Percentiles rank a stretch among this genome's conserved stretches.
These are phyloP conservation scores for Myripristis jacobus DNA, from an alignment of 2,797 vertebrate species.

Conservation along the genomic window DNA sequence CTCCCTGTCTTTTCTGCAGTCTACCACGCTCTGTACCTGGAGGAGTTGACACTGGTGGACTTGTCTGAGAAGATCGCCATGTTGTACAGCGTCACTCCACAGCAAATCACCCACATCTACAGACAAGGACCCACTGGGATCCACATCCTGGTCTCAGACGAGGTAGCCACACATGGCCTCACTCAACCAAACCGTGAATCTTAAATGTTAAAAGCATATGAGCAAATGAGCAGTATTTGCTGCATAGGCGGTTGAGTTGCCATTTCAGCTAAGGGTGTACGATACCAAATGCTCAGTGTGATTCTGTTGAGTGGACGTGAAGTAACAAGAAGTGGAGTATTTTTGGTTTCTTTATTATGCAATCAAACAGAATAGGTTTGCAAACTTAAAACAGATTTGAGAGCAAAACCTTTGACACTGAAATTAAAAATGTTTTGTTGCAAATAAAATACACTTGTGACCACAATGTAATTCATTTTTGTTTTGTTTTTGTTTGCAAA, in stretches of 20 bases:
- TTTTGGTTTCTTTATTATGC: no score
- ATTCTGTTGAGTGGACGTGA: neutral
- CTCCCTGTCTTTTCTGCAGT: conserved; percentile 60
- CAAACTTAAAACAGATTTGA: no score
- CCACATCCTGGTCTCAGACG: conserved; percentile 80
- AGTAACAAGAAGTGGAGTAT: neutral
- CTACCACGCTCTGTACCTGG: conserved; percentile 84
- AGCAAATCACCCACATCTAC: conserved; percentile 82
- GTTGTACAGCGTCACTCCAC: conserved; percentile 75
- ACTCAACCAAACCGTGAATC: no score
- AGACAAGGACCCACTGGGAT: conserved; percentile 79
- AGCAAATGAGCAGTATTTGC: neutral
- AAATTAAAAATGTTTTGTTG: no score
- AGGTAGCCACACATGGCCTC: conserved; percentile 62
- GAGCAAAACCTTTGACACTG: no score
- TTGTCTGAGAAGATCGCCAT: conserved; percentile 82
- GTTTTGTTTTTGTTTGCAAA: no score
- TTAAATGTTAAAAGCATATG: neutral
- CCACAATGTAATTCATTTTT: no score
- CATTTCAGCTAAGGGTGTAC: neutral
- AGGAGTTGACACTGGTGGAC: conserved; percentile 79
- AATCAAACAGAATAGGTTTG: no score
- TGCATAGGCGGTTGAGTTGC: no score
- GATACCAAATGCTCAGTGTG: neutral
- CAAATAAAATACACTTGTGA: no score